Evolutionary conservation across 2,797 vertebrate species (phyloP).

Genomic region (Sparidentex hasta): DNA sequence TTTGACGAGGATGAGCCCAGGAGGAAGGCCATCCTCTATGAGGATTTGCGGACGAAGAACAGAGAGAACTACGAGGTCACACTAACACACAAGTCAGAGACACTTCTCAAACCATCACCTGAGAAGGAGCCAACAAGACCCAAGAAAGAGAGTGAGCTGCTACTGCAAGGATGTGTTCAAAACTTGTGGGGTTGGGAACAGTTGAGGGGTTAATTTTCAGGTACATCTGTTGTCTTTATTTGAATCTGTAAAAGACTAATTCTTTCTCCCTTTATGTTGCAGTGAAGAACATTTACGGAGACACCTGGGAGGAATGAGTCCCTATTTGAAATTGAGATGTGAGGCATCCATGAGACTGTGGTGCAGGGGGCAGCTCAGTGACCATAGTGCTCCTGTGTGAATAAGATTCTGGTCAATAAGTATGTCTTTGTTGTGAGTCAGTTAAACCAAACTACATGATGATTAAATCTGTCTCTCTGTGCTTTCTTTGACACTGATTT

Average conservation of each 20-base stretch:
- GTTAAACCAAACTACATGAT: constrained; percentile 56
- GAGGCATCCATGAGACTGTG: neutral
- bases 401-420: constrained; percentile 23
- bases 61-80: constrained; percentile 91
- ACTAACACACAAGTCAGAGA: constrained; percentile 88
- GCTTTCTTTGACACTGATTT: neutral
- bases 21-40: constrained; percentile 89
- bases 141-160: constrained; percentile 86
- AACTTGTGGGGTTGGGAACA: neutral
- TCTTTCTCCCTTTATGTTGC: constrained; percentile 37
- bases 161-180: neutral
- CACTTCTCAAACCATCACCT: constrained; percentile 82
- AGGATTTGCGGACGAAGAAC: constrained; percentile 93
- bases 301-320: constrained; percentile 93
- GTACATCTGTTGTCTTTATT: neutral
- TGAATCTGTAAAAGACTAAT: neutral
- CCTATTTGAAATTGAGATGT: neutral
- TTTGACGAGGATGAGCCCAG: constrained; percentile 84
- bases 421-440: constrained; percentile 25
- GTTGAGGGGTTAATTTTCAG: too few relatives aligned
- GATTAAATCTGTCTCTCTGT: constrained; percentile 4
- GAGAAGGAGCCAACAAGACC: constrained; percentile 66
- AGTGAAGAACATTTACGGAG: constrained; percentile 96
- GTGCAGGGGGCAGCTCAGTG: neutral
- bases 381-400: constrained; percentile 3